A percentile compares a stretch with the other conserved stretches of the same genome.
phyloP scores from a whole-genome alignment of 2,888 invertebrate species.

The Clepsis dumicolana region DNA sequence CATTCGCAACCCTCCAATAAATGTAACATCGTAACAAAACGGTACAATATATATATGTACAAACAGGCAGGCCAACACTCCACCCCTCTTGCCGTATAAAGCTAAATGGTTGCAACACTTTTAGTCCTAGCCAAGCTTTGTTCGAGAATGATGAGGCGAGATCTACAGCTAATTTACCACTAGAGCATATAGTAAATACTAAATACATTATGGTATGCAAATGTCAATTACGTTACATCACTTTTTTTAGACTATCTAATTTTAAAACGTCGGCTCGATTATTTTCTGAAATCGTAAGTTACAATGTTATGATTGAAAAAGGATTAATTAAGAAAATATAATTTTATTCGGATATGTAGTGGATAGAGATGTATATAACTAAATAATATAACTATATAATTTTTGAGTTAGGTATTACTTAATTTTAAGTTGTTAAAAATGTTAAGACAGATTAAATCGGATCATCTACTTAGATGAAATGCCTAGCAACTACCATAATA shows the following conservation, averaged over 20 bases:
- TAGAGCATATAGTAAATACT: slow-evolving; percentile 35
- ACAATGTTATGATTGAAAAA: not conserved
- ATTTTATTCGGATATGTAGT: slow-evolving; percentile 33
- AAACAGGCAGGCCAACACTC: slow-evolving; percentile 53
- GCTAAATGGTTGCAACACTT: slow-evolving; percentile 44
- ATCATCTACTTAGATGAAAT: slow-evolving; percentile 30
- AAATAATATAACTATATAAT: not conserved
- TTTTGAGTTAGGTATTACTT: not conserved
- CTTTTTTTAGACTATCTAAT: slow-evolving; percentile 29
- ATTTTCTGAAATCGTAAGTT: slow-evolving; percentile 5
- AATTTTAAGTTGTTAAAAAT: slow-evolving; percentile 3
- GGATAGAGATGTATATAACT: slow-evolving; percentile 5
- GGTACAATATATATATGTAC: slow-evolving; percentile 59
- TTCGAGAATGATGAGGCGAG: slow-evolving; percentile 53
- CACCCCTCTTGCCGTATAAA: slow-evolving; percentile 49
- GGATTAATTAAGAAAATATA: slow-evolving; percentile 27
- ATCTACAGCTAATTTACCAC: slow-evolving; percentile 35
- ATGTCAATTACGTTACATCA: slow-evolving; percentile 33
- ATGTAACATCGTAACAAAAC: slow-evolving; percentile 69
- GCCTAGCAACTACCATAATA: slow-evolving; percentile 51
- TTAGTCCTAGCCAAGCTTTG: slow-evolving; percentile 52
- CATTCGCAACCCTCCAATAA: slow-evolving; percentile 69
- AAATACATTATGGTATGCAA: slow-evolving; percentile 29
- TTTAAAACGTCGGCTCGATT: slow-evolving; percentile 13
- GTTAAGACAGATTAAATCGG: slow-evolving; percentile 21